Percentiles rank a stretch among this genome's conserved stretches.
These are phyloP conservation scores for Linepithema humile DNA, from an alignment of 1,140 invertebrate genomes.

Conservation along the genomic window DNA sequence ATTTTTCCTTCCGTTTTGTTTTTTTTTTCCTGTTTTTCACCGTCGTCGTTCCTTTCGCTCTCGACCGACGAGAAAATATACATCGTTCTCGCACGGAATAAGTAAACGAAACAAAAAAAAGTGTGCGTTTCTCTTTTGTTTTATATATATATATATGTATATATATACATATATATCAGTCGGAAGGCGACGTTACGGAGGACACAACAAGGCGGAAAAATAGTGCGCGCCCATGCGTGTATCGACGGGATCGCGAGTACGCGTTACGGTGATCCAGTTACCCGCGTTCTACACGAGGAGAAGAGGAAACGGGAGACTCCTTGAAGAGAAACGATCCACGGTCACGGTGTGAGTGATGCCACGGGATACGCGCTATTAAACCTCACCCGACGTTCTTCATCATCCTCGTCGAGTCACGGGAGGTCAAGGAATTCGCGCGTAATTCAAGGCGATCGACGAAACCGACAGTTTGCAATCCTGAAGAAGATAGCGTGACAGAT, in stretches of 20 bases:
- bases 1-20: background rate
- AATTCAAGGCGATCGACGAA: background rate
- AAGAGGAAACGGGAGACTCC: slow-evolving; percentile 29
- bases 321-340: background rate
- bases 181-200: slow-evolving; percentile 14
- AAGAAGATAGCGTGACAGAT: background rate
- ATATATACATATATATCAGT: no score
- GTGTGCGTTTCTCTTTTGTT: slow-evolving; percentile 12
- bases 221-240: slow-evolving; percentile 44
- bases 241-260: slow-evolving; percentile 54
- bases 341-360: slow-evolving; percentile 45
- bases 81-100: no score
- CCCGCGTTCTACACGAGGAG: slow-evolving; percentile 35
- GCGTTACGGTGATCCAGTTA: slow-evolving; percentile 63
- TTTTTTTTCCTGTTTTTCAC: no score
- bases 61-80: no score
- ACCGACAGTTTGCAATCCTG: background rate
- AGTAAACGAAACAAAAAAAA: no score
- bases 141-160: no score
- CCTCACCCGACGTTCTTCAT: slow-evolving; percentile 9
- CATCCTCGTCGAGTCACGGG: slow-evolving; percentile 19
- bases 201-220: slow-evolving; percentile 40
- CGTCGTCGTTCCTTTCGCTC: no score
- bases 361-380: slow-evolving; percentile 17
- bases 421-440: slow-evolving; percentile 13